Base-by-base conservation (phyloP, 2,797 vertebrate genomes). In the Synanceia verrucosa region DNA sequence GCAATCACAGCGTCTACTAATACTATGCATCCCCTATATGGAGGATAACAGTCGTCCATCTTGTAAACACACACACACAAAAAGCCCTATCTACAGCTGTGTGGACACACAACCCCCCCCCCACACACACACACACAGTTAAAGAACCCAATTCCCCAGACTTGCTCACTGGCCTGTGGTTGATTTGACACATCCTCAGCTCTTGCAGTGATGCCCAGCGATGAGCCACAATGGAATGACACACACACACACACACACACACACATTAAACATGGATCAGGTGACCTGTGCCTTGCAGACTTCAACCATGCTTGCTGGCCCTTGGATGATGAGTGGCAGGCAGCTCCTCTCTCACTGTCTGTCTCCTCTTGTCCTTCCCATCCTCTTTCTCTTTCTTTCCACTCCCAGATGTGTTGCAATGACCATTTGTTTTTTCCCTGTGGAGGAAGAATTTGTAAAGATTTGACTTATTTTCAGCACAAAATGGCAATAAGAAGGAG, bases 171-270 rank as follows among this genome's bases (percentile, higher is more conserved):
- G 90, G 91, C 84, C 86, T 91, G 90, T 91, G 89, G 88, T 87
- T 93, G 90, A 93, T 91, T 86, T 91, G 90, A 92, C 90, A 92
- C 88, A 92, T 92, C 88, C 88, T 86, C 85, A 88, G 79, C 75
- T 81, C 78, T 88, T 86, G 82, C 84, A 88, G 89, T 90, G 89
- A 84, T 86, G 85, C 88, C 82, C 79, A 83, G 81, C 82, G 81
- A 89, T 87, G 88, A 90, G 86, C 88, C 88, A 89, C 80, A 82
- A 66, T 76, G 37, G 69, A 61, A 34, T 75, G 74, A 78, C 39
- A 36, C 66, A 66, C 76, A 41, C 44, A 46, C 34, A 10, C 37
- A 33, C 70, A 24, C 46, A 56, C 65, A 66, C 72, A 52, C 59
- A 63, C 51, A 48, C 44, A 46, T 63, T 79, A 80, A 85, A 86